A percentile compares a stretch with the other conserved stretches of the same genome.
phyloP scores from a whole-genome alignment of 2,797 vertebrate genomes.

The Mustela erminea region DNA sequence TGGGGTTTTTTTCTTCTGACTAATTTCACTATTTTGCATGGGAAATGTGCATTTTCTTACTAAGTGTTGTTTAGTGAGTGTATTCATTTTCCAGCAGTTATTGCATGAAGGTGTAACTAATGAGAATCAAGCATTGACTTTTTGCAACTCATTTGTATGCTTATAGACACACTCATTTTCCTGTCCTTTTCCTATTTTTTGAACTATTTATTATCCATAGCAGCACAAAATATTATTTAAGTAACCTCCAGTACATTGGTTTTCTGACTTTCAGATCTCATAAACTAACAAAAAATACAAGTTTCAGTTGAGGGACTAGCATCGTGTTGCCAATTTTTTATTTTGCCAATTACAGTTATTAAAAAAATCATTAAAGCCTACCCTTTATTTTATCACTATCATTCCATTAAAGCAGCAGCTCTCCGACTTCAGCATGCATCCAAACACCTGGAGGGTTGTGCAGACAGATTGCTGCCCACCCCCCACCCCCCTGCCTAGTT shows the following conservation, averaged over 20 bases:
- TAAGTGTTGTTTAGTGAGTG: conserved; percentile 69
- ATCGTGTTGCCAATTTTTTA: conserved; percentile 39
- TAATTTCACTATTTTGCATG: conserved; percentile 73
- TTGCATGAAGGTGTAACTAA: conserved; percentile 73
- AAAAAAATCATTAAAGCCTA: conserved; percentile 36
- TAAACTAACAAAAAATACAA: conserved; percentile 64
- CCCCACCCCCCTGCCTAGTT: neutral
- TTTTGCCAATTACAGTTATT: conserved; percentile 41
- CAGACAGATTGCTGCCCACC: neutral
- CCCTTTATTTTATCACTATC: conserved; percentile 10
- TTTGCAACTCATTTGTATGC: conserved; percentile 60
- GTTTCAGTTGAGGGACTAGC: conserved; percentile 27
- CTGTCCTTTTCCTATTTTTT: conserved; percentile 58
- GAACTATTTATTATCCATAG: conserved; percentile 67
- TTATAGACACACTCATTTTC: conserved; percentile 61
- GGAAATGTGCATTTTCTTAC: conserved; percentile 77
- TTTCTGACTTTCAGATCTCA: conserved; percentile 59
- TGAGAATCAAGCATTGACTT: conserved; percentile 64
- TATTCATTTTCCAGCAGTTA: conserved; percentile 75
- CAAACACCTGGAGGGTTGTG: neutral
- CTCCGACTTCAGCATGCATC: neutral
- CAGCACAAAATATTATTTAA: conserved; percentile 58
- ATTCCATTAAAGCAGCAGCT: conserved; percentile 14
- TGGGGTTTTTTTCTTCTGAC: conserved; percentile 75
- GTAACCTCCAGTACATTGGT: conserved; percentile 34